phyloP scores from a whole-genome alignment of 2,113 vertebrate genomes.

The Helogale parvula region DNA sequence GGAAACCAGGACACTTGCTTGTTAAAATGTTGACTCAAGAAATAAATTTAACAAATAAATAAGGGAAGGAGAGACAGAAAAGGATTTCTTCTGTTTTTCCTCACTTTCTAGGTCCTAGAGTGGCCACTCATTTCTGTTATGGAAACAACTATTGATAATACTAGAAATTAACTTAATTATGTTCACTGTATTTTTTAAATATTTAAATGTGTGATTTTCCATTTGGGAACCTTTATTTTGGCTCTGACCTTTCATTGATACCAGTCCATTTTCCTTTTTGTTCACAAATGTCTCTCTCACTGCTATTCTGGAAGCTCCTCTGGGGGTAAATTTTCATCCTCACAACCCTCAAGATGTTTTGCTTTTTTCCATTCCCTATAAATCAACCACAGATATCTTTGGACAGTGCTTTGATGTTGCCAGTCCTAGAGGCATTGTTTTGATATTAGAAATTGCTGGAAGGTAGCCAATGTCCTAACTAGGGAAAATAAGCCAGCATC shows the following conservation, averaged over 20 bases:
- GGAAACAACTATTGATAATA: conserved; percentile 19
- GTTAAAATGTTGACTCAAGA: conserved; percentile 39
- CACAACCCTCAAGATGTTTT: conserved; percentile 18
- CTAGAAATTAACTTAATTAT: conserved; percentile 31
- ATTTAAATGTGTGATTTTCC: conserved; percentile 10
- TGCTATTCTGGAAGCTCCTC: not conserved
- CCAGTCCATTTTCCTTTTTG: not conserved
- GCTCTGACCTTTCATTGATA: not conserved
- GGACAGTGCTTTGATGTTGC: conserved; percentile 27
- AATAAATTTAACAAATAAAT: conserved; percentile 19
- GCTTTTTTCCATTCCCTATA: not conserved
- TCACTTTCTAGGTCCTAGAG: not conserved
- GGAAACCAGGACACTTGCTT: not conserved
- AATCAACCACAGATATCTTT: not conserved
- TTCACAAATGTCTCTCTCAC: not conserved
- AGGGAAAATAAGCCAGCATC: conserved; percentile 53
- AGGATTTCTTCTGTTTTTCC: not conserved
- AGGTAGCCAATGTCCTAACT: conserved; percentile 1
- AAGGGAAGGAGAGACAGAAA: not conserved
- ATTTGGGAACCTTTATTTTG: conserved; percentile 38
- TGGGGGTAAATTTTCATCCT: not conserved
- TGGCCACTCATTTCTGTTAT: not conserved
- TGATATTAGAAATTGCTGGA: conserved; percentile 57
- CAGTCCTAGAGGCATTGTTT: conserved; percentile 29
- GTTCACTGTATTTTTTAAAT: not conserved